These are phyloP conservation scores for Caligus rogercresseyi DNA, from an alignment of 1,140 invertebrate species.

Conservation along the genomic window DNA sequence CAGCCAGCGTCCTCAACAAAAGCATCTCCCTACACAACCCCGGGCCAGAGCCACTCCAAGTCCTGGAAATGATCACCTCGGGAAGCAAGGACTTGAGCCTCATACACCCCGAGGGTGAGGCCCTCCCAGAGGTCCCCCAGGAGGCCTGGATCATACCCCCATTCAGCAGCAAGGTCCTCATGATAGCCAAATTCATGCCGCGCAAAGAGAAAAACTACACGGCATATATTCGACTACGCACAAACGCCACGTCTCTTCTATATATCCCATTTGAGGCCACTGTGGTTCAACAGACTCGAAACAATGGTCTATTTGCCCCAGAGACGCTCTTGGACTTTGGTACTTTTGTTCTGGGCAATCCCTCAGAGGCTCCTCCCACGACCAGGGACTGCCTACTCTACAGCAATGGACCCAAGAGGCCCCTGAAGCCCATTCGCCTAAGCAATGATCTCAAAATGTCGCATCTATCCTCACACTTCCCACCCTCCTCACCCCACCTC, in stretches of 20 bases:
- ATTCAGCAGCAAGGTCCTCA: conserved; percentile 67
- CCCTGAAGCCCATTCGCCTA: background rate
- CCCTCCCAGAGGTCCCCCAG: conserved; percentile 56
- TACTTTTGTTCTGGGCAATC: background rate
- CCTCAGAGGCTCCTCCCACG: background rate
- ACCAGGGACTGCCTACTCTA: background rate
- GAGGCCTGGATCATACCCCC: conserved; percentile 76
- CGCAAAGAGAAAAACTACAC: conserved; percentile 57
- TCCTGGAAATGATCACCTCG: conserved; percentile 74
- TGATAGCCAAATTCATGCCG: conserved; percentile 62
- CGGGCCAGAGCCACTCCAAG: conserved; percentile 60
- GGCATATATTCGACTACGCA: conserved; percentile 47
- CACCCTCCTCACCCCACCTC: background rate
- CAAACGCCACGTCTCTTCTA: background rate
- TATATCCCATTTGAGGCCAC: background rate
- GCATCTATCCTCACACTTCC: background rate
- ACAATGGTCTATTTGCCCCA: background rate
- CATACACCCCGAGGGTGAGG: conserved; percentile 60
- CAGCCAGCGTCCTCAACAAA: conserved; percentile 75
- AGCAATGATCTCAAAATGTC: background rate
- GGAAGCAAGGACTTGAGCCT: conserved; percentile 66
- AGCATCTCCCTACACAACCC: conserved; percentile 88
- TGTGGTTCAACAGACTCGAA: background rate
- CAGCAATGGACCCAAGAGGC: background rate
- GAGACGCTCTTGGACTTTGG: background rate